A percentile compares a stretch with the other conserved stretches of the same genome.
Evolutionary conservation across 2,113 vertebrate species (phyloP).

Genomic region (Petroica traversi): DNA sequence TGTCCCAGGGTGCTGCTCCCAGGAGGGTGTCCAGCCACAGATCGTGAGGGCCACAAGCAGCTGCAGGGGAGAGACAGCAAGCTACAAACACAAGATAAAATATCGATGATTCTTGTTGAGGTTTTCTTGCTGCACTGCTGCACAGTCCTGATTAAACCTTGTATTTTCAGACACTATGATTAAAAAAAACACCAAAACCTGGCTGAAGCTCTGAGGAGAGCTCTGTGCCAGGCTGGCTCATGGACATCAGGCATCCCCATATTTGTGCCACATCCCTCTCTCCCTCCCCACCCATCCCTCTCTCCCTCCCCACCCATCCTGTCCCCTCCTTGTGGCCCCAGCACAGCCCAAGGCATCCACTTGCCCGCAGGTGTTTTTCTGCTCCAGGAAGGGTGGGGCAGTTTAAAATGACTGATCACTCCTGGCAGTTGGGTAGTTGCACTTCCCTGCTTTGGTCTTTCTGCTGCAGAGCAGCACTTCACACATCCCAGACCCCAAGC

Average conservation of each 20-base stretch:
- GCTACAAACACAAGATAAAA: neutral
- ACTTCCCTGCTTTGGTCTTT: neutral
- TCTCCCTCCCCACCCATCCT: neutral
- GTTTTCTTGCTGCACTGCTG: constrained; percentile 35
- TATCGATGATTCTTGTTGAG: neutral
- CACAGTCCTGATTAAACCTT: neutral
- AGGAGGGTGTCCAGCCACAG: neutral
- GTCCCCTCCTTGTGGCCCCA: neutral
- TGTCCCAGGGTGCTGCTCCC: neutral
- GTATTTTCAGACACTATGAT: neutral
- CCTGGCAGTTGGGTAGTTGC: neutral
- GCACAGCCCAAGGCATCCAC: neutral
- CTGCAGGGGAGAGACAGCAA: neutral
- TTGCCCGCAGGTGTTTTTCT: neutral
- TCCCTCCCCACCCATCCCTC: neutral
- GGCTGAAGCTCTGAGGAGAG: neutral
- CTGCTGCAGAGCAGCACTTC: neutral
- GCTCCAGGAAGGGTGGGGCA: constrained; percentile 54
- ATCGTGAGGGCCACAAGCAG: neutral
- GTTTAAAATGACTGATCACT: neutral
- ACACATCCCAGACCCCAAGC: accelerated
- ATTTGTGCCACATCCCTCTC: too few relatives aligned
- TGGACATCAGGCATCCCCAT: neutral
- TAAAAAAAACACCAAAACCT: neutral
- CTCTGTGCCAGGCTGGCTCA: neutral